Base-by-base conservation (phyloP, 2,888 invertebrate genomes). In the Xanthia icteritia region DNA sequence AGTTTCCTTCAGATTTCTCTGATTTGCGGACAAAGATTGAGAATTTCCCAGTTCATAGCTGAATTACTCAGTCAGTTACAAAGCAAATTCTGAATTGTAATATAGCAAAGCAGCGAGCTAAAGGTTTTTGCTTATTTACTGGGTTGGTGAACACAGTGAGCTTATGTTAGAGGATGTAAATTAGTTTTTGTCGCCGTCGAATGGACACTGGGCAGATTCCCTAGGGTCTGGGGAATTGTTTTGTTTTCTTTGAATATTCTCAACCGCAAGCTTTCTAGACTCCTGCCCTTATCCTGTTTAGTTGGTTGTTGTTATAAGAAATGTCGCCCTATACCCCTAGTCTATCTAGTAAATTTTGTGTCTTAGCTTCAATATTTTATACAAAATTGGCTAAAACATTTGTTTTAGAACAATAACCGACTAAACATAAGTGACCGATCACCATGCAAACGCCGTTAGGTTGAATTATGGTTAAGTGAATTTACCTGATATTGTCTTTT, bases 141-240 rank as follows among this genome's bases (percentile, higher is more conserved):
- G n/a, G 8, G 36, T 27, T 31, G 15, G 23, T 48, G 20, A 36
- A 39, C 31, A 65, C 56, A 42, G n/a, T 39, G 8, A n/a, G 45
- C 36, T 68, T 45, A 39, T 45, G 64, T 39, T 54, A n/a, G 39
- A 60, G 64, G 58, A 65, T 42, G n/a, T 60, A 45, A 51, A 65
- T 69, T 66, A 56, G 60, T 82, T 69, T 69, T 76, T 66, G 69
- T 66, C 6, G n/a, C 1, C 54, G 23, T n/a, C 9, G 15, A n/a
- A 45, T 45, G 23, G 39, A 23, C 27, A 17, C 36, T 45, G 17
- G 23, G 2, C 23, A 51, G 27, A 39, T 48, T 81, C 42, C 27
- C 27, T 51, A 36, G 13, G 23, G 51, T 8, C 51, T 8, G 23
- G 51, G 20, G 11, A 64, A 64, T 67, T 36, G 51, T 56, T 71